A percentile compares a stretch with the other conserved stretches of the same genome.
Conservation (phyloP, 2,888 invertebrate species). For the Dilophus febrilis region DNA sequence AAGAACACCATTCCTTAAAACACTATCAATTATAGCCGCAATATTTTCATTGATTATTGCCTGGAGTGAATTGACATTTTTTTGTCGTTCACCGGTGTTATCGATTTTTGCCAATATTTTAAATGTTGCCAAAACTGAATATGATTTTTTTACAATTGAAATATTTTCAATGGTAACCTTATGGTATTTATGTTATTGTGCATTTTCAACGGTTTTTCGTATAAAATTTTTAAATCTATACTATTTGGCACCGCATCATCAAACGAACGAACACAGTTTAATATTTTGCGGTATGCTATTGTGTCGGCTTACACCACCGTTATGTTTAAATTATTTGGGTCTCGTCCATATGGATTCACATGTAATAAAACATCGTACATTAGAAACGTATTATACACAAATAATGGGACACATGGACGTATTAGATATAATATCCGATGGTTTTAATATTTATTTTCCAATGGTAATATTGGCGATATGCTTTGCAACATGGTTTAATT, state of each 20-base stretch:
- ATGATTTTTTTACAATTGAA: constrained; percentile 91
- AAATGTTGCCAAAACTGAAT: constrained; percentile 56
- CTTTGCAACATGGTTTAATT: constrained; percentile 80
- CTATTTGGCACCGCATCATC: constrained; percentile 92
- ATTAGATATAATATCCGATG: constrained; percentile 86
- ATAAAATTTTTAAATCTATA: constrained; percentile 91
- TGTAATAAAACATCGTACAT: constrained; percentile 57
- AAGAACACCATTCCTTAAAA: constrained; percentile 57
- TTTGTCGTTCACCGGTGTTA: constrained; percentile 76
- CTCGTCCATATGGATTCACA: constrained; percentile 97
- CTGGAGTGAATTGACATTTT: constrained; percentile 99
- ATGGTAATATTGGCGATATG: constrained; percentile 90
- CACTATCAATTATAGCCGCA: constrained; percentile 52
- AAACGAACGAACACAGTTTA: constrained; percentile 96
- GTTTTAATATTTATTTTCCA: constrained; percentile 98
- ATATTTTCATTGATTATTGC: constrained; percentile 79
- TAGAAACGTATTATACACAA: constrained; percentile 91
- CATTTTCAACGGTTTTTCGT: constrained; percentile 94
- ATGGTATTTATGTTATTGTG: constrained; percentile 91
- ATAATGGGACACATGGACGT: constrained; percentile 99
- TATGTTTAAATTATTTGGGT: constrained; percentile 96
- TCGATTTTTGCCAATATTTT: constrained; percentile 94
- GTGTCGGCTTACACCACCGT: constrained; percentile 90
- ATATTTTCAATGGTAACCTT: constrained; percentile 81
- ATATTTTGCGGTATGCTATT: constrained; percentile 98